Evolutionary conservation across 2,113 vertebrate genomes (phyloP).

Genomic region (Glareola pratincola): DNA sequence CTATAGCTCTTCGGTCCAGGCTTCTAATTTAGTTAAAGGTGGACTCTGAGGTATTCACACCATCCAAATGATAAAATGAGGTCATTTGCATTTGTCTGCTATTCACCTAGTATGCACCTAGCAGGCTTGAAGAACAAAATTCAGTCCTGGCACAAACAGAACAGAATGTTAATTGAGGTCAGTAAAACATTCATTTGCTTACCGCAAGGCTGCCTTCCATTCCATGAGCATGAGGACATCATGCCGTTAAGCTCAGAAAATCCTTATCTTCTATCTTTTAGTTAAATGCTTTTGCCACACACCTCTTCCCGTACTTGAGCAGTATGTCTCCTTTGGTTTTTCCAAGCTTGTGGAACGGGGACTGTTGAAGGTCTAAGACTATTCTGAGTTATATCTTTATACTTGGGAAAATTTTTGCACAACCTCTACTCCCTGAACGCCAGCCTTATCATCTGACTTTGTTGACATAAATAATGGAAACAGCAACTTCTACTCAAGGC

Average conservation of each 20-base stretch:
- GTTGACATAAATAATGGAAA: not conserved
- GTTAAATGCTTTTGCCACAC: not conserved
- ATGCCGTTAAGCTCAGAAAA: not conserved
- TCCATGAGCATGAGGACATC: not conserved
- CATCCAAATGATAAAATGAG: not conserved
- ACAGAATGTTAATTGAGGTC: constrained; percentile 2
- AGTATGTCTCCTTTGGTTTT: not conserved
- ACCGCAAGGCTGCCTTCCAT: not conserved
- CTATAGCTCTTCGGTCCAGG: not conserved
- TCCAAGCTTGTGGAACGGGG: not conserved
- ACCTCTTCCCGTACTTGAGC: not conserved
- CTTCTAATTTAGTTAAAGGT: not conserved
- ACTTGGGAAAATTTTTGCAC: not conserved
- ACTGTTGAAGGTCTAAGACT: not conserved
- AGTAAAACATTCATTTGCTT: not conserved
- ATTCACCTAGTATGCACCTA: not conserved
- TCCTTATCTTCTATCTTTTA: not conserved
- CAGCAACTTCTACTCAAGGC: not conserved
- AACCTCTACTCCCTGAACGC: not conserved
- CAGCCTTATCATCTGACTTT: not conserved
- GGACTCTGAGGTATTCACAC: not conserved
- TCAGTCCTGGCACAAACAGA: not conserved
- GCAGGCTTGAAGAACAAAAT: not conserved
- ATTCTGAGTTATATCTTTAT: not conserved
- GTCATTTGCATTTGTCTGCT: not conserved